These are phyloP conservation scores for Temnothorax nylanderi DNA, from an alignment of 1,140 invertebrate species.

Conservation along the genomic window DNA sequence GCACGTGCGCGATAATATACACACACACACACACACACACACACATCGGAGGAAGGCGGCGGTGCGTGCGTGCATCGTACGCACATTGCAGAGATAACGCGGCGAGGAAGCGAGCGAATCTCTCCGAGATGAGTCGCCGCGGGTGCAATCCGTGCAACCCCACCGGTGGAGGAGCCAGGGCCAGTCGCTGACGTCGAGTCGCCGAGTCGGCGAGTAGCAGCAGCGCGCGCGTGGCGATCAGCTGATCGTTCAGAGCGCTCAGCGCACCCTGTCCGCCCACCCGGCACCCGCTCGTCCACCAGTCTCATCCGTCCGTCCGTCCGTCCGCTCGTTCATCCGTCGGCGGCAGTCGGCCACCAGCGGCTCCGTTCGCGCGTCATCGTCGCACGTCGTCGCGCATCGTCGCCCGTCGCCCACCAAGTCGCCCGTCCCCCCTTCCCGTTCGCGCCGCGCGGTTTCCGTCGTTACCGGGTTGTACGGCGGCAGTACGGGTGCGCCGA, in stretches of 20 bases:
- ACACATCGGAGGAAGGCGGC: not conserved
- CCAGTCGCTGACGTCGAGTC: slow-evolving; percentile 63
- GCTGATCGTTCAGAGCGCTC: slow-evolving; percentile 76
- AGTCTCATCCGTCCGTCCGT: slow-evolving; percentile 17
- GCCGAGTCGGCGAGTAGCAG: slow-evolving; percentile 66
- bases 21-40: not conserved
- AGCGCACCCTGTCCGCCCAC: slow-evolving; percentile 55
- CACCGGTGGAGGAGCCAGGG: slow-evolving; percentile 26
- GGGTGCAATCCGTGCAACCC: slow-evolving; percentile 63
- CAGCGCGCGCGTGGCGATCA: slow-evolving; percentile 81
- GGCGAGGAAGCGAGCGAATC: not conserved
- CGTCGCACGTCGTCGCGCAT: slow-evolving; percentile 40
- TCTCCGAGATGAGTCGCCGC: slow-evolving; percentile 43
- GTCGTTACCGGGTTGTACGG: not conserved
- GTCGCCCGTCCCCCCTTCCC: not conserved
- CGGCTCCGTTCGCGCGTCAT: slow-evolving; percentile 38
- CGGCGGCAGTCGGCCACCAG: slow-evolving; percentile 51
- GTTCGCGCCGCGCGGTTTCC: not conserved
- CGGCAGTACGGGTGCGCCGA: slow-evolving; percentile 34
- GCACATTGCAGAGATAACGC: not conserved
- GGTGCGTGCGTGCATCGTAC: not conserved
- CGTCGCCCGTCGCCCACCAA: slow-evolving; percentile 28
- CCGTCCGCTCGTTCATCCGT: slow-evolving; percentile 45
- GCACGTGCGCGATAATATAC: slow-evolving; percentile 33
- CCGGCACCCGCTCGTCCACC: slow-evolving; percentile 23